Evolutionary conservation across 2,888 invertebrate genomes (phyloP), one percentile per base, ranked within the genome.

Genomic region (Sceliomorpha sp.): DNA sequence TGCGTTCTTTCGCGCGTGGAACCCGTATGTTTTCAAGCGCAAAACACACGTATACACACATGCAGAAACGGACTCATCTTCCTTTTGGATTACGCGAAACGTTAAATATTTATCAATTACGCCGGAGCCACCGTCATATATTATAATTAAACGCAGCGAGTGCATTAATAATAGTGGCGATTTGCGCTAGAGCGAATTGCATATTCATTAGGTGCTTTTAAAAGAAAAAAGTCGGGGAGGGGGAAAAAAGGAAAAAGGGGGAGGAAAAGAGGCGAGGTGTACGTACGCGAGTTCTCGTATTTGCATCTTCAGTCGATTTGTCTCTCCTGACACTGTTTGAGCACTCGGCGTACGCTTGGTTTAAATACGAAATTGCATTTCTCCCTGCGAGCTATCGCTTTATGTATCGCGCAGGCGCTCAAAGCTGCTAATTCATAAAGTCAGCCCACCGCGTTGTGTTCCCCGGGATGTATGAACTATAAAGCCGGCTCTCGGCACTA

Each of bases 341-440:
- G 37, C 32, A 24, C 24, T 29, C 45, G 9, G 31, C 45, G 37
- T 8, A 27, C 42, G 42, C 48, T 13, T 31, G n/a, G 34, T 20
- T 24, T 34, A 47, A 47, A 34, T 34, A 34, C 47, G 17, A 47
- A 34, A 47, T 47, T 47, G 47, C 47, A 34, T 34, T 47, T 14
- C 34, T 34, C 32, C 34, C 34, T 34, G 47, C 47, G 36, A 50
- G 37, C 36, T 50, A 50, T 50, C 37, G 26, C 37, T 14, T 37
- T 14, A 27, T 32, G 36, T 24, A 37, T 24, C 48, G 37, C 27
- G 48, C 24, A 27, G 24, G 14, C 48, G 34, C 37, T 50, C 27
- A 34, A 13, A 50, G 48, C 48, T 27, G 50, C 37, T 51, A 36
- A 51, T 51, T 51, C 50, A 39, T 51, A 51, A 51, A 51, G 39